Percentiles rank a stretch among this genome's conserved stretches.
Conservation (phyloP, 1,140 invertebrate species). For the Lasioglossum albipes region DNA sequence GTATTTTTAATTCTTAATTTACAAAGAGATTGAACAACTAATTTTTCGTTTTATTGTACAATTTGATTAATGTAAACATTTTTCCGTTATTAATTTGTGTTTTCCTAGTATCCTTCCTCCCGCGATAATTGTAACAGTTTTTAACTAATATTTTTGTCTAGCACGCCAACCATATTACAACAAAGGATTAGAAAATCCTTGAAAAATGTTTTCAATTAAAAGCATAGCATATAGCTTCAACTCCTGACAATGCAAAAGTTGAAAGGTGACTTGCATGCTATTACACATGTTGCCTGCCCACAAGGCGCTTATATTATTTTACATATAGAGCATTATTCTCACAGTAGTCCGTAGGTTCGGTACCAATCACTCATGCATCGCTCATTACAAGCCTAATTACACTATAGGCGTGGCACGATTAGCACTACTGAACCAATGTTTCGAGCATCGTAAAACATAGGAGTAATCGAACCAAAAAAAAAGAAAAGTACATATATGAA, state of each 20-base stretch:
- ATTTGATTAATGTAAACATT: neutral
- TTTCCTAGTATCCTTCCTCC: neutral
- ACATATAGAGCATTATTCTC: slow-evolving; percentile 73
- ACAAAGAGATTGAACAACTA: neutral
- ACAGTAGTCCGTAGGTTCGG: slow-evolving; percentile 71
- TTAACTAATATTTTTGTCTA: neutral
- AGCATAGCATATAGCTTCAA: slow-evolving; percentile 2
- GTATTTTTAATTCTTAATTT: neutral
- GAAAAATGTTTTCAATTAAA: slow-evolving; percentile 7
- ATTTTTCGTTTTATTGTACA: neutral
- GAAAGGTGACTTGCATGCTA: slow-evolving; percentile 52
- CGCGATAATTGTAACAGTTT: neutral
- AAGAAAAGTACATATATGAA: neutral
- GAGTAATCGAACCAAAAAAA: slow-evolving; percentile 26
- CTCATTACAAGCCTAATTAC: slow-evolving; percentile 63
- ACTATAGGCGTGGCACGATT: slow-evolving; percentile 61
- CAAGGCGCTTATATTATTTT: slow-evolving; percentile 71
- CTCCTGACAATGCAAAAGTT: slow-evolving; percentile 16
- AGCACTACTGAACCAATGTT: slow-evolving; percentile 48
- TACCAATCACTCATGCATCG: slow-evolving; percentile 69
- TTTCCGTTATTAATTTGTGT: neutral
- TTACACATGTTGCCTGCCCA: slow-evolving; percentile 41
- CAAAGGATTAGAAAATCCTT: neutral
- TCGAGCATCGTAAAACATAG: slow-evolving; percentile 35
- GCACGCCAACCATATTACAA: neutral